A percentile compares a stretch with the other conserved stretches of the same genome.
Conservation (phyloP, 2,888 invertebrate species). For the Phengaris arion region DNA sequence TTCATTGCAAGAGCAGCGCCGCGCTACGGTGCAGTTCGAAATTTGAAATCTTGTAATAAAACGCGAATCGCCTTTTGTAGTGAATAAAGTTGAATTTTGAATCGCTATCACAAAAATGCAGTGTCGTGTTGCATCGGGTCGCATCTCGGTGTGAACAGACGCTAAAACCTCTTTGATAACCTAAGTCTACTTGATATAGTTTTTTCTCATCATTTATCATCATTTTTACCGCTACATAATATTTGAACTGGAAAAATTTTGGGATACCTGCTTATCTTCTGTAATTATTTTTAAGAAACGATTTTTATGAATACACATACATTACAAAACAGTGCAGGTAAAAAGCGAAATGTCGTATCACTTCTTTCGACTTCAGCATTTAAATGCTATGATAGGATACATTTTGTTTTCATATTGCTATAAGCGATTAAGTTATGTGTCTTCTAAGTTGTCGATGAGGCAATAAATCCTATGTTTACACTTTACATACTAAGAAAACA, state of each 20-base stretch:
- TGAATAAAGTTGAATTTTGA: too few species aligned
- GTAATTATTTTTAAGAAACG: neutral
- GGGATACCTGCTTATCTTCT: neutral
- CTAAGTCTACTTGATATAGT: neutral
- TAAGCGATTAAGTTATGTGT: too few species aligned
- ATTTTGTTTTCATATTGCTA: neutral
- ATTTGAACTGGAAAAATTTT: neutral
- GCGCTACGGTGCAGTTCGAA: too few species aligned
- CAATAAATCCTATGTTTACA: neutral
- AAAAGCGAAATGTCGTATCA: neutral
- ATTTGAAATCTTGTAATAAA: too few species aligned
- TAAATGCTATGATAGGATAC: neutral
- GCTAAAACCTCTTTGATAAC: neutral
- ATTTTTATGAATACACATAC: neutral
- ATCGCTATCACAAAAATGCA: too few species aligned
- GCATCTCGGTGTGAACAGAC: too few species aligned
- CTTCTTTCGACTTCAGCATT: neutral
- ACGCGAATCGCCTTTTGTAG: too few species aligned
- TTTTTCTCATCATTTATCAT: neutral
- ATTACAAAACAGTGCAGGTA: neutral
- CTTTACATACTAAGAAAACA: conserved; percentile 1
- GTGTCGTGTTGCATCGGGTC: too few species aligned
- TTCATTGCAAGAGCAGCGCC: too few species aligned
- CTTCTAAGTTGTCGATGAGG: neutral
- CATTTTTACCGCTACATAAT: neutral